Evolutionary conservation across 2,113 vertebrate species (phyloP).

Genomic region (Progne subis): DNA sequence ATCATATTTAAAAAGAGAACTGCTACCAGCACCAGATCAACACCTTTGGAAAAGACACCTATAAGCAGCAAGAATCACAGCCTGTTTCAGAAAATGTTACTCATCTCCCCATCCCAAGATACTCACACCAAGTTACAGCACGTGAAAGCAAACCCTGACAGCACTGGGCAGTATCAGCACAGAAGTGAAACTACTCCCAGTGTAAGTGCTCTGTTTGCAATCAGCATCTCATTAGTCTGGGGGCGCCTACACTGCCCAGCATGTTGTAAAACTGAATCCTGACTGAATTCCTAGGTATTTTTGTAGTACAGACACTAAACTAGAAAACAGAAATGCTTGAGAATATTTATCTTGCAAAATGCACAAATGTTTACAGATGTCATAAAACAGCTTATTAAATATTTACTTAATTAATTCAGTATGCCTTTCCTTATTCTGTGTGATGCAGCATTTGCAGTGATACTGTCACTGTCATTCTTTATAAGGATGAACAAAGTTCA

Average conservation of each 20-base stretch:
- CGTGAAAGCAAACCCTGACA: background rate
- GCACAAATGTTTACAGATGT: background rate
- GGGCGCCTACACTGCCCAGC: background rate
- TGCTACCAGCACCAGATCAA: background rate
- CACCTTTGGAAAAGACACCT: background rate
- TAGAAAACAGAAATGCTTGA: background rate
- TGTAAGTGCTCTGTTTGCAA: background rate
- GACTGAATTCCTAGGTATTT: background rate
- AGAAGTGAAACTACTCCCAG: background rate
- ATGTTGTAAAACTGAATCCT: background rate
- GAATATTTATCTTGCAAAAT: background rate
- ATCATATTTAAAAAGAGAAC: background rate
- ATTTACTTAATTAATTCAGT: background rate
- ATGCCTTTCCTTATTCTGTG: background rate
- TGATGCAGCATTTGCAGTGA: background rate
- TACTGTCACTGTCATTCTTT: background rate
- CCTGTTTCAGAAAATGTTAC: background rate
- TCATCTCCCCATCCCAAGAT: background rate
- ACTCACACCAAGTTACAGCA: accelerated
- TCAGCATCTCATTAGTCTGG: background rate
- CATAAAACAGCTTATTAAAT: background rate
- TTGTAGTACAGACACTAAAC: background rate
- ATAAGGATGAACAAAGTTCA: background rate
- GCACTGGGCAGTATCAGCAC: background rate
- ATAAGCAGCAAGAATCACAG: background rate